phyloP scores from a whole-genome alignment of 2,888 invertebrate species.

The Leptopilina myrica region DNA sequence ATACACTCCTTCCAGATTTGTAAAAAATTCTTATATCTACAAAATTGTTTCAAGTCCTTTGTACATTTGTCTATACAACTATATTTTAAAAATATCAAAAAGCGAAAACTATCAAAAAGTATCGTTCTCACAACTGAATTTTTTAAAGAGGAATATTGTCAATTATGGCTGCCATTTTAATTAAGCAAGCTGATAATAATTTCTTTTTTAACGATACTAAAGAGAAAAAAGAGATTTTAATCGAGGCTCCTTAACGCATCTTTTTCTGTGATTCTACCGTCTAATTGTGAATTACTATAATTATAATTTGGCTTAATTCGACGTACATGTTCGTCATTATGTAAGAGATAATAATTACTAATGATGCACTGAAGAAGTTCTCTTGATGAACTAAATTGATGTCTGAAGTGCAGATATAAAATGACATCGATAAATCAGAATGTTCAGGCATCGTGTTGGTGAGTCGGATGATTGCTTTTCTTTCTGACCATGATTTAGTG shows the following conservation, averaged over 20 bases:
- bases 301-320: slow-evolving; percentile 37
- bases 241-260: slow-evolving; percentile 11
- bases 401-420: slow-evolving; percentile 24
- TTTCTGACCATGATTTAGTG: slow-evolving; percentile 70
- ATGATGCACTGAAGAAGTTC: slow-evolving; percentile 23
- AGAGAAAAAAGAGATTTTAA: not conserved
- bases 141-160: slow-evolving; percentile 8
- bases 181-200: slow-evolving; percentile 47
- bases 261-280: slow-evolving; percentile 11
- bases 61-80: slow-evolving; percentile 49
- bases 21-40: slow-evolving; percentile 22
- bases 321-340: slow-evolving; percentile 14
- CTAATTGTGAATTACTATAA: slow-evolving; percentile 26
- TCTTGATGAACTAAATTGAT: slow-evolving; percentile 10
- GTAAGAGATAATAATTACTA: slow-evolving; percentile 18
- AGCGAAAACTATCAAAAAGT: slow-evolving; percentile 54
- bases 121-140: not conserved
- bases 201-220: slow-evolving; percentile 46
- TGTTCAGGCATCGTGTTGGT: slow-evolving; percentile 75
- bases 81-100: slow-evolving; percentile 56
- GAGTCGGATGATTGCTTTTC: slow-evolving; percentile 63
- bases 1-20: not conserved
- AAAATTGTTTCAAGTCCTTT: slow-evolving; percentile 9
- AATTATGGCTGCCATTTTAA: slow-evolving; percentile 43
- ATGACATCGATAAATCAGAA: slow-evolving; percentile 70